Evolutionary conservation across 2,797 vertebrate genomes (phyloP).

Genomic region (Orientallactaga sibirica): DNA sequence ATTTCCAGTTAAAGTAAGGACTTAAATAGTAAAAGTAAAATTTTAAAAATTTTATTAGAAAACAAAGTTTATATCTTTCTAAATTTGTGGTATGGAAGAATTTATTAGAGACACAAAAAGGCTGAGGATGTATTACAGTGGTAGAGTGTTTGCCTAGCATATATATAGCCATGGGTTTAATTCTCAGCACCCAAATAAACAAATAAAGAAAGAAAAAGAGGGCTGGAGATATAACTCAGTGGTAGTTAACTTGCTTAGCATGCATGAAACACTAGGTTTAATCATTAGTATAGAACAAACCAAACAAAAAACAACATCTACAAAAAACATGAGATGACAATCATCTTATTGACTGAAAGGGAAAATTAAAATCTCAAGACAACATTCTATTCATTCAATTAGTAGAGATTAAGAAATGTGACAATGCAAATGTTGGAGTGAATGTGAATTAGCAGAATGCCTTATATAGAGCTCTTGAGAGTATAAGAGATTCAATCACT

Average conservation of each 20-base stretch:
- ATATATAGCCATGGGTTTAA: neutral
- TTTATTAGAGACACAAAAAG: conserved; percentile 41
- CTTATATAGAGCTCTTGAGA: neutral
- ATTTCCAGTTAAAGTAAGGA: conserved; percentile 39
- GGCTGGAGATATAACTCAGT: neutral
- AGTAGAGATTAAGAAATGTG: conserved; percentile 9
- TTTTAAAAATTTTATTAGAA: conserved; percentile 50
- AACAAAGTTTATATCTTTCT: conserved; percentile 29
- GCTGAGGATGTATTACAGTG: neutral
- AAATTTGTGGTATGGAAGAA: neutral
- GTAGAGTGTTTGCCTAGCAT: neutral
- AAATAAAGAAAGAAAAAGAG: neutral
- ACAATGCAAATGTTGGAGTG: neutral
- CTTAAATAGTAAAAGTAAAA: conserved; percentile 49
- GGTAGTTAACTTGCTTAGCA: neutral
- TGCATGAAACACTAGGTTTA: neutral
- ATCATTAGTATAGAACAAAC: neutral
- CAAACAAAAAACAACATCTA: neutral
- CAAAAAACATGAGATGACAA: neutral
- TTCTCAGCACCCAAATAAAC: neutral
- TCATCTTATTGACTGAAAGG: conserved; percentile 10
- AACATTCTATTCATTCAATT: neutral
- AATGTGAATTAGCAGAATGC: neutral
- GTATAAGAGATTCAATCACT: neutral
- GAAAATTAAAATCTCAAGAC: conserved; percentile 29